Evolutionary conservation across 92 coral and sea anemone species (phyloP), one percentile per base, ranked within the genome.

Genomic region (Epizoanthus stellaris): DNA sequence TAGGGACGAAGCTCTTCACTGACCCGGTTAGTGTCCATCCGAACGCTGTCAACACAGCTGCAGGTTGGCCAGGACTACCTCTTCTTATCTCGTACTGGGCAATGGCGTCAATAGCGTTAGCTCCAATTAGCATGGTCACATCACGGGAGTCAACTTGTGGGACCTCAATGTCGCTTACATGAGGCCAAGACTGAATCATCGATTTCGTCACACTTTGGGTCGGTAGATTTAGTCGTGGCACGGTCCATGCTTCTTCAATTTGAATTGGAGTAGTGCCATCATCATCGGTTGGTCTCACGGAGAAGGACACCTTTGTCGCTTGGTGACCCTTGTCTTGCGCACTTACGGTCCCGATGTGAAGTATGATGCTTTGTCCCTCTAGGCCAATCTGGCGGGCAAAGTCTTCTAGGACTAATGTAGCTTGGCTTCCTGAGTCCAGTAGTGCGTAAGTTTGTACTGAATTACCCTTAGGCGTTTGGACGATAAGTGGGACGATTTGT

Each of bases 11-110:
- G 23, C 75, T 67, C 4, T 85, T 65, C 34, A 93, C 76, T 21
- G 92, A 81, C 10, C 89, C 93, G 57, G 91, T 82, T 7, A 91
- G 89, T 34, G 89, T 89, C 95, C 92, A 92, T 11, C 95, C 95
- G 66, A 89, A 89, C 17, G 89, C 86, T 57, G 88, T 84, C 21
- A 42, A 80, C 36, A 67, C 77, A 36, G 74, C 85, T 60, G 57
- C 57, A 49, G 54, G 54, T 49, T 49, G 54, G 54, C 54, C 54
- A 49, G 54, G 54, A 49, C 54, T 49, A 49, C 86, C 86, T 52
- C 30, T 82, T 36, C 54, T 49, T 9, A 82, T 77, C 53, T 82
- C 77, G 67, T 68, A 68, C 3, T 77, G 87, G 5, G 73, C 80
- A 14, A 82, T 20, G 36, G 73, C 23, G 34, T 82, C 52, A n/a